phyloP scores from a whole-genome alignment of 2,113 vertebrate genomes.

The Gymnorhina tibicen region DNA sequence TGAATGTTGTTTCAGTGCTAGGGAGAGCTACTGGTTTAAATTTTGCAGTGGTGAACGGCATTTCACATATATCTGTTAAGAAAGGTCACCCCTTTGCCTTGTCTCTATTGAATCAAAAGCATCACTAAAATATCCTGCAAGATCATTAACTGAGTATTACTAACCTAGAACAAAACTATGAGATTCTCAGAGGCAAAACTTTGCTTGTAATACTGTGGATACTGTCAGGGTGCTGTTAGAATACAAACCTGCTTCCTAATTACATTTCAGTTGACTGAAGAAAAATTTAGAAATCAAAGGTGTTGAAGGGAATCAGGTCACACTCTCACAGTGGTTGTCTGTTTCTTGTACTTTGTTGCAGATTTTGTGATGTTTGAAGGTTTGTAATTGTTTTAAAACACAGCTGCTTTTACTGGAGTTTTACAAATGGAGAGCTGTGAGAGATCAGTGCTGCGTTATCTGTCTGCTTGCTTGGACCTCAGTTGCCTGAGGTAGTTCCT shows the following conservation, averaged over 20 bases:
- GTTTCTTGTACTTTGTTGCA: not conserved
- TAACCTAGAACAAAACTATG: not conserved
- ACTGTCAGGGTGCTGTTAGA: not conserved
- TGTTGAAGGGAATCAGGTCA: not conserved
- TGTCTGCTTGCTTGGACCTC: not conserved
- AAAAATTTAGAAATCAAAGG: not conserved
- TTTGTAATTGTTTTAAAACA: not conserved
- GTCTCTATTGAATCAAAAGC: not conserved
- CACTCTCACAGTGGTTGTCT: rapidly evolving
- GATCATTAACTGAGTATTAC: not conserved
- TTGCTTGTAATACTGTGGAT: not conserved
- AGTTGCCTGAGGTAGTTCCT: not conserved
- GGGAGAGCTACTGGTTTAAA: not conserved
- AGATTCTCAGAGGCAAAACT: not conserved
- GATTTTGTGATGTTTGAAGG: not conserved
- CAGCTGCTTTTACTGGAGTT: not conserved
- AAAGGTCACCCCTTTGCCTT: not conserved
- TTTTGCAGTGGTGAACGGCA: not conserved
- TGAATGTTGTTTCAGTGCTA: not conserved
- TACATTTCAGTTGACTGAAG: not conserved
- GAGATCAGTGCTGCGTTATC: not conserved
- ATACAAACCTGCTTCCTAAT: not conserved
- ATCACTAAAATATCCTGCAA: not conserved
- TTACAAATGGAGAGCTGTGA: not conserved
- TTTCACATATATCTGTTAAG: rapidly evolving